Evolutionary conservation across 2,888 invertebrate genomes (phyloP), one percentile per base, ranked within the genome.

Genomic region (Disparrhopalites patrizii): DNA sequence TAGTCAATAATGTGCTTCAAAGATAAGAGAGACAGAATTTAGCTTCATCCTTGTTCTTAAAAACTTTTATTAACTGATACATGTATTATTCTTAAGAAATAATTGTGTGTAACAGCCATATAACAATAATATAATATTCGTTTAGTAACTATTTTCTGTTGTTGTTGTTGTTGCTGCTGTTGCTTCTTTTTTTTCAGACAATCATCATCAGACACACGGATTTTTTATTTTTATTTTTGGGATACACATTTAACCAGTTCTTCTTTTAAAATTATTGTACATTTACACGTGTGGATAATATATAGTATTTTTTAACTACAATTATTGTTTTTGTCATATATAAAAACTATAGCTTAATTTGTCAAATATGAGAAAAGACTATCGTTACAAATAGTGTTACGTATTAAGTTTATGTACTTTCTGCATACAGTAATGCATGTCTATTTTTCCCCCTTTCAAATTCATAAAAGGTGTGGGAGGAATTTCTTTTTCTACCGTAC

Each of bases 21-120:
- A n/a, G n/a, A n/a, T n/a, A n/a, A n/a, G n/a, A n/a, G n/a, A n/a
- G n/a, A n/a, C n/a, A n/a, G n/a, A n/a, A n/a, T n/a, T n/a, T n/a
- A n/a, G n/a, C n/a, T n/a, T n/a, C n/a, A n/a, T n/a, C n/a, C n/a
- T n/a, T n/a, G n/a, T n/a, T n/a, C n/a, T n/a, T 23, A n/a, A 47
- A 18, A 47, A 8, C 25, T 8, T 23, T 47, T 31, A 38, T 31
- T 56, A 40, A 57, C 36, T 38, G 40, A 36, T 57, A 57, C 57
- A 36, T 57, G 40, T 57, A 57, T 57, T 57, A 40, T 36, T n/a
- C n/a, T n/a, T 57, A 43, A 20, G 57, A 57, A 57, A 57, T 57
- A 57, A 57, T 57, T 57, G 40, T 57, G 43, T 57, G 57, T 57
- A 40, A 57, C 56, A 57, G 43, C 43, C 30, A 31, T 55, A 54